Conservation (phyloP, 2,113 vertebrate genomes). For the Myiopsitta monachus region DNA sequence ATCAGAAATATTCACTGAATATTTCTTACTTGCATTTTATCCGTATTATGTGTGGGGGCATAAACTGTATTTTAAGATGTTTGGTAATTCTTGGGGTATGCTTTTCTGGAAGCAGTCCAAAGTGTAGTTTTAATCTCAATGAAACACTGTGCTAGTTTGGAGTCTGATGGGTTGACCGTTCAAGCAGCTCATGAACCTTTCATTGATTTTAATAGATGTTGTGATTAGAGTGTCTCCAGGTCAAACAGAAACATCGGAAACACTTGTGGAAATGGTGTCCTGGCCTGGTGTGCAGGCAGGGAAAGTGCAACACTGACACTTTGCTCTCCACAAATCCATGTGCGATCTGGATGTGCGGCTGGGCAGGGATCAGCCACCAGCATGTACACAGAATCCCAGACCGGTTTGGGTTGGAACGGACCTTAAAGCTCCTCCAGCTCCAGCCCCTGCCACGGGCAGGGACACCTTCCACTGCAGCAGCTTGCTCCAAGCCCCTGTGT, state of each 20-base stretch:
- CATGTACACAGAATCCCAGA: neutral
- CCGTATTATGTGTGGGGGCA: neutral
- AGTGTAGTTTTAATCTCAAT: neutral
- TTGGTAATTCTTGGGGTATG: neutral
- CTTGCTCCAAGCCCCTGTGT: too few species aligned
- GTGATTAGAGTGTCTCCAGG: neutral
- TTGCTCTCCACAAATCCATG: too few species aligned
- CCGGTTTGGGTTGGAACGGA: neutral
- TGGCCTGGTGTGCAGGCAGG: accelerated
- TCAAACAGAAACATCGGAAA: neutral
- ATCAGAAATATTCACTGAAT: neutral
- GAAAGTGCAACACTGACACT: too few species aligned
- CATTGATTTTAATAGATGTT: neutral
- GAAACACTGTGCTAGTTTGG: neutral
- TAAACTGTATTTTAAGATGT: neutral
- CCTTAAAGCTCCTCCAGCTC: accelerated
- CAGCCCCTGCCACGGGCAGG: neutral
- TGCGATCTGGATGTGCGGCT: accelerated
- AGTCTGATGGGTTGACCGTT: accelerated
- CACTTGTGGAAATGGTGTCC: neutral
- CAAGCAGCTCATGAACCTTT: too few species aligned
- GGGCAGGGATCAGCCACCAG: neutral
- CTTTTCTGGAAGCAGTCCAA: neutral
- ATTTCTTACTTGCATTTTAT: neutral
- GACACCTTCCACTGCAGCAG: neutral